These are phyloP conservation scores for Chaitophorus viminalis DNA, from an alignment of 2,888 invertebrate species.

Conservation along the genomic window DNA sequence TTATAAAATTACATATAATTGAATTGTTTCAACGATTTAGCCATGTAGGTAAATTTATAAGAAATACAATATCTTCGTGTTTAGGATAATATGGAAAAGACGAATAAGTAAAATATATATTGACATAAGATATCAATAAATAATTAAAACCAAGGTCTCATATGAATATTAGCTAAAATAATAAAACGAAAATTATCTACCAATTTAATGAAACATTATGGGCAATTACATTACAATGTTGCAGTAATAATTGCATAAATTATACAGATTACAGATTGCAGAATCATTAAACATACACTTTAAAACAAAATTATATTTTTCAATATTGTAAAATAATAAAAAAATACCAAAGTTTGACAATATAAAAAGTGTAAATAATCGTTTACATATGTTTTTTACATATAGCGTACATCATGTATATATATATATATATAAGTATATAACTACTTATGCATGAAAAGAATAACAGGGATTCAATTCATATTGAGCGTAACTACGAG, in stretches of 20 bases:
- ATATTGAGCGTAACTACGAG: constrained; percentile 15
- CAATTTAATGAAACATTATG: not conserved
- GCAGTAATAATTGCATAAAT: not conserved
- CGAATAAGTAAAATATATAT: not conserved
- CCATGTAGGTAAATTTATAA: too few species aligned
- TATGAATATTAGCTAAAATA: not conserved
- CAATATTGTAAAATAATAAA: not conserved
- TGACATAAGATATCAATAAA: not conserved
- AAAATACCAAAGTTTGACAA: not conserved
- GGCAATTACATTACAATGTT: not conserved
- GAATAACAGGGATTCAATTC: not conserved
- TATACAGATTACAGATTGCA: not conserved
- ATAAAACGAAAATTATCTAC: not conserved
- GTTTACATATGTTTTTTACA: constrained; percentile 5
- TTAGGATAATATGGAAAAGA: not conserved
- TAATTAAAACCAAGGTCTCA: not conserved
- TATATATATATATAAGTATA: not conserved
- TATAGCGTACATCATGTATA: too few species aligned
- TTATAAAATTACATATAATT: not conserved
- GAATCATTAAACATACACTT: not conserved
- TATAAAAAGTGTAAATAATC: too few species aligned
- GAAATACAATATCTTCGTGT: not conserved
- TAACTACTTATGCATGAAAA: not conserved
- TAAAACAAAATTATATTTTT: not conserved
- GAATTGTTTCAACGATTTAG: not conserved